Conservation (phyloP, 2,113 vertebrate species). For the Rhagologus leucostigma region DNA sequence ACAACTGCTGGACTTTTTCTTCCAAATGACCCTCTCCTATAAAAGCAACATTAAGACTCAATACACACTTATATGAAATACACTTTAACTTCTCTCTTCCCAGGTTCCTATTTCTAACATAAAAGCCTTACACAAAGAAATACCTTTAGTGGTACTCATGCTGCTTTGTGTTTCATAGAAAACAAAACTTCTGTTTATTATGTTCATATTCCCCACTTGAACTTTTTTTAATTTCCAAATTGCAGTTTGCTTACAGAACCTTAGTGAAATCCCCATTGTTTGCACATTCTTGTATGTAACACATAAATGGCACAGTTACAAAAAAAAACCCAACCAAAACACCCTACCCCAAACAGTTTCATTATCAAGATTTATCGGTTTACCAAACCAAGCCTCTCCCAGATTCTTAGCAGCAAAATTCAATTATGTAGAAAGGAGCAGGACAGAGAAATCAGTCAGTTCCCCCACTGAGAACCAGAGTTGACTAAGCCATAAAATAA, state of each 20-base stretch:
- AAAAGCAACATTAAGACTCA: background rate
- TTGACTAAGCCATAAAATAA: background rate
- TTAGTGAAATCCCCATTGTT: background rate
- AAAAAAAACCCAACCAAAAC: background rate
- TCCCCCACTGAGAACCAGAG: background rate
- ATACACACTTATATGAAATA: background rate
- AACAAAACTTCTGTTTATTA: background rate
- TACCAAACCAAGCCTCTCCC: background rate
- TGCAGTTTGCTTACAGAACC: background rate
- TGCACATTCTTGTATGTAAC: background rate
- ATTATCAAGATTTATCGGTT: background rate
- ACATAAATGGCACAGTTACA: background rate
- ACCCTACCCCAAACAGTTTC: background rate
- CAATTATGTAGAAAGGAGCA: background rate
- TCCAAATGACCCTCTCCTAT: background rate
- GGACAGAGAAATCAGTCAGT: background rate
- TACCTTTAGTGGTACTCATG: background rate
- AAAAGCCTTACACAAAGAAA: background rate
- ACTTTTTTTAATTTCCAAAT: background rate
- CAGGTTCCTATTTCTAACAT: background rate
- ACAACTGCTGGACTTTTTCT: background rate
- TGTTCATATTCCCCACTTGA: background rate
- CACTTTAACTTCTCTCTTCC: background rate
- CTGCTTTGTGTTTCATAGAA: background rate
- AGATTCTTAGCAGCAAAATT: background rate